phyloP scores from a whole-genome alignment of 2,888 invertebrate genomes.

The Electrophaes corylata region DNA sequence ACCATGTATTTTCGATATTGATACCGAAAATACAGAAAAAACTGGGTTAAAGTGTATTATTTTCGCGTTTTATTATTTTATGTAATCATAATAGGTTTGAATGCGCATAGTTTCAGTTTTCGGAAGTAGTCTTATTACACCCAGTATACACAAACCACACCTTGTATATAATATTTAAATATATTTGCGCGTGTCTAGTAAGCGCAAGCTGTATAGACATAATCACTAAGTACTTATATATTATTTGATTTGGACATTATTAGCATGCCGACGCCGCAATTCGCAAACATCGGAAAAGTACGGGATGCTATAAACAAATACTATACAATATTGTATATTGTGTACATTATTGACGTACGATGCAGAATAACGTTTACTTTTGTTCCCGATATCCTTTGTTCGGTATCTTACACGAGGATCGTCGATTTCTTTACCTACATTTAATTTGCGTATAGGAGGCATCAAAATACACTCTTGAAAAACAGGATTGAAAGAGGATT shows the following conservation, averaged over 20 bases:
- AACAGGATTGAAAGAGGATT: too few relatives aligned
- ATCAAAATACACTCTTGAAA: too few relatives aligned
- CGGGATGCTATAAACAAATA: conserved; percentile 42
- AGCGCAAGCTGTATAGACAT: conserved; percentile 52
- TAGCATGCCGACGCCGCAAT: conserved; percentile 55
- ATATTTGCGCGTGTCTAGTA: conserved; percentile 48
- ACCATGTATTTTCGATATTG: too few relatives aligned
- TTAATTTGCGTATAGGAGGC: background rate
- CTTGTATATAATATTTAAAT: background rate
- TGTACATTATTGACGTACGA: conserved; percentile 5
- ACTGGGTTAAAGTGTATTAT: too few relatives aligned
- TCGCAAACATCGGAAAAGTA: conserved; percentile 79
- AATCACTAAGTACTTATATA: conserved; percentile 22
- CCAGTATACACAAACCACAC: too few relatives aligned
- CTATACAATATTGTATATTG: background rate
- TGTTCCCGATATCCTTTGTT: conserved; percentile 31
- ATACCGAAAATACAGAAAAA: too few relatives aligned
- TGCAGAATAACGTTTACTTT: conserved; percentile 32
- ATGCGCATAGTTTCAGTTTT: too few relatives aligned
- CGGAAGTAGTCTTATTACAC: too few relatives aligned
- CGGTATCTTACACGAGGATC: conserved; percentile 25
- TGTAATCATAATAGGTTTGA: too few relatives aligned
- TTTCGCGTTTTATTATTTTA: too few relatives aligned
- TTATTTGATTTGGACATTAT: conserved; percentile 71
- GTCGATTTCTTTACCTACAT: conserved; percentile 9